phyloP scores from a whole-genome alignment of 2,888 invertebrate species.

The Pyralis farinalis region DNA sequence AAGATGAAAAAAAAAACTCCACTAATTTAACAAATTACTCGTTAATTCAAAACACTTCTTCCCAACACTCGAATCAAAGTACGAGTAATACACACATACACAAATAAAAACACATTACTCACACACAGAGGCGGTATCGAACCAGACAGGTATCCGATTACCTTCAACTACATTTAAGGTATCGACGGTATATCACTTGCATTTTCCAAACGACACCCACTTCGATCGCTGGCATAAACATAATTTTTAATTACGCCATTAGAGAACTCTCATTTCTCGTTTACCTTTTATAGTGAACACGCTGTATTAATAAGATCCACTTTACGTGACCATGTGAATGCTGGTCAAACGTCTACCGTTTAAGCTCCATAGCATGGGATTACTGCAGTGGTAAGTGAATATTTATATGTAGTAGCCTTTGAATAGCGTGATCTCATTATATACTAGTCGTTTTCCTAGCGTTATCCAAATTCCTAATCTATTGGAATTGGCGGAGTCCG shows the following conservation, averaged over 20 bases:
- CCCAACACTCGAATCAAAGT: too few species aligned
- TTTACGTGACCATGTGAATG: neutral
- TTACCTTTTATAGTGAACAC: neutral
- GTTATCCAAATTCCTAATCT: too few species aligned
- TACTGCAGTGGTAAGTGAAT: neutral
- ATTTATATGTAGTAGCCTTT: neutral
- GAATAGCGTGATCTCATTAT: too few species aligned
- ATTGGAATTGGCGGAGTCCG: too few species aligned
- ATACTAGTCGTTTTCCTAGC: too few species aligned
- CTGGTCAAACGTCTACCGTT: neutral
- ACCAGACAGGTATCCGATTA: too few species aligned
- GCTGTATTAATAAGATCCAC: neutral
- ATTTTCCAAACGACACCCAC: neutral
- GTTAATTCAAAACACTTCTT: too few species aligned
- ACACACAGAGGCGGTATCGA: too few species aligned
- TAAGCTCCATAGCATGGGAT: neutral
- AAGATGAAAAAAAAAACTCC: too few species aligned
- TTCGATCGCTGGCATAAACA: conserved; percentile 3
- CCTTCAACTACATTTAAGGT: neutral
- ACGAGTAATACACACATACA: too few species aligned
- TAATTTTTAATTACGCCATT: conserved; percentile 12
- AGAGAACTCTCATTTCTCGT: conserved; percentile 7
- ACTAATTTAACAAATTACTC: too few species aligned
- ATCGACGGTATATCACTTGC: neutral
- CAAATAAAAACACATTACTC: too few species aligned